A percentile compares a stretch with the other conserved stretches of the same genome.
phyloP scores from a whole-genome alignment of 2,113 vertebrate genomes.

The Anoura caudifer region DNA sequence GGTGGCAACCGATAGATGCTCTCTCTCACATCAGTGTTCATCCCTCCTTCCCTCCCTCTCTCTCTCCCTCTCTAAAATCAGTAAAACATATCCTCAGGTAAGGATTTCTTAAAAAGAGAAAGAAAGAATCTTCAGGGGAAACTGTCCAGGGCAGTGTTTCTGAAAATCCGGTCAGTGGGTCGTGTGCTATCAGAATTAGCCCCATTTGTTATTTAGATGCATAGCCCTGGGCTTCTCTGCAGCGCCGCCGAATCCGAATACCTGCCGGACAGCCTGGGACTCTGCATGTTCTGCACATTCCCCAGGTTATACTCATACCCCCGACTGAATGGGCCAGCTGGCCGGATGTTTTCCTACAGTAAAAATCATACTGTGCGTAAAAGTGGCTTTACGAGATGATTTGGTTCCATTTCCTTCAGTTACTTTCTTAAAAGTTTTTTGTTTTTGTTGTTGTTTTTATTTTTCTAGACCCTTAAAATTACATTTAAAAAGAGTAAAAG shows the following conservation, averaged over 20 bases:
- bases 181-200: not conserved
- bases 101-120: no score
- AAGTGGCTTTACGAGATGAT: not conserved
- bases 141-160: not conserved
- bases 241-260: not conserved
- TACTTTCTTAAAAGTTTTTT: not conserved
- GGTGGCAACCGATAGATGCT: no score
- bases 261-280: not conserved
- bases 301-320: not conserved
- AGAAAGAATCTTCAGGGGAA: not conserved
- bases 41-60: no score
- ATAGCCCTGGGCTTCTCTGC: not conserved
- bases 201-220: not conserved
- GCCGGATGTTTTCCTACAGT: not conserved
- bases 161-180: not conserved
- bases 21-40: no score
- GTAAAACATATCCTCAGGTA: no score
- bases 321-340: not conserved
- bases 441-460: not conserved
- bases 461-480: not conserved
- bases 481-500: conserved; percentile 20
- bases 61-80: no score
- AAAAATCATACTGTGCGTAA: not conserved
- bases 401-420: not conserved
- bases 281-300: not conserved